These are phyloP conservation scores for Poecilus cupreus DNA, from an alignment of 2,888 invertebrate genomes.

Conservation along the genomic window DNA sequence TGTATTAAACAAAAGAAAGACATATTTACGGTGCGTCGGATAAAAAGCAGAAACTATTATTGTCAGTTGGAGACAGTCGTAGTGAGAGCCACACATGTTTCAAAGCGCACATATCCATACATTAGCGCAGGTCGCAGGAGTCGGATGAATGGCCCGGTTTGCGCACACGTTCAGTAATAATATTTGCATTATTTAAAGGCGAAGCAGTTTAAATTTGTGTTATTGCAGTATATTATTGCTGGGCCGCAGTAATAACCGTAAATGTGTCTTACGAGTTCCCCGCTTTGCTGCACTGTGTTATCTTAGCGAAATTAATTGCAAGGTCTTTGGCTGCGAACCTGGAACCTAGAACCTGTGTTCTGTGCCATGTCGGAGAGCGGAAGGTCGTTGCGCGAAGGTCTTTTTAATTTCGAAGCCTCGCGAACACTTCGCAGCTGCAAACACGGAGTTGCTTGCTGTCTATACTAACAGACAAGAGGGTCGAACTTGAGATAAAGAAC, in stretches of 20 bases:
- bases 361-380: background rate
- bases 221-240: slow-evolving; percentile 58
- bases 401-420: background rate
- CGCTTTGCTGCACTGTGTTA: slow-evolving; percentile 41
- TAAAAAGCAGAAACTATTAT: slow-evolving; percentile 24
- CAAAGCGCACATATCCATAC: slow-evolving; percentile 14
- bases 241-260: slow-evolving; percentile 52
- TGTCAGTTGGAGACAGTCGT: background rate
- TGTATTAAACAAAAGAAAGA: background rate
- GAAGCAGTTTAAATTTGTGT: slow-evolving; percentile 58
- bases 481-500: too few species aligned
- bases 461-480: too few species aligned
- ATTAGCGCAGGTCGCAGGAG: background rate
- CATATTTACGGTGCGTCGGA: background rate
- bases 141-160: background rate
- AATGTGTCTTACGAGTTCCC: slow-evolving; percentile 52
- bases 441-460: too few species aligned
- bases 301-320: slow-evolving; percentile 54
- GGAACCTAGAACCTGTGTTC: background rate
- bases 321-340: slow-evolving; percentile 31
- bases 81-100: background rate
- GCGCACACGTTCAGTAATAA: slow-evolving; percentile 49
- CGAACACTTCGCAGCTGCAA: background rate
- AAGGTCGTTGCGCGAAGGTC: background rate
- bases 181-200: slow-evolving; percentile 59